phyloP scores from a whole-genome alignment of 1,140 invertebrate species.

The Paralvinella palmiformis region DNA sequence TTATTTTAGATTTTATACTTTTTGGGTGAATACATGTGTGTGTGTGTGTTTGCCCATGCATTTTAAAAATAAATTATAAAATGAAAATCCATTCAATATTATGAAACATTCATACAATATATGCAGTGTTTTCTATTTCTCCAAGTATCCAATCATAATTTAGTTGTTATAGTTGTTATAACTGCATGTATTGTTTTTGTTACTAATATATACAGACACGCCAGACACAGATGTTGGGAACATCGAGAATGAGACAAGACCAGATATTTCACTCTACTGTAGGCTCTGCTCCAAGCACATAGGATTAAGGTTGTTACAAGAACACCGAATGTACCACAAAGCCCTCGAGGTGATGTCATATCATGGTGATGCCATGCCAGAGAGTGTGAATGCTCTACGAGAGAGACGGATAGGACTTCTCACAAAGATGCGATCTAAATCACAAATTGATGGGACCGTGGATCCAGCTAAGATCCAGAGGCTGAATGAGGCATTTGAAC shows the following conservation, averaged over 20 bases:
- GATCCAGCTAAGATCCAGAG: slow-evolving; percentile 30
- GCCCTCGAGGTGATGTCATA: slow-evolving; percentile 31
- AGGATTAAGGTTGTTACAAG: slow-evolving; percentile 26
- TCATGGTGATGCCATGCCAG: slow-evolving; percentile 22
- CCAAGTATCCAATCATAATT: too few species aligned
- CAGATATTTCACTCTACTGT: slow-evolving; percentile 41
- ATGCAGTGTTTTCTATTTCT: too few species aligned
- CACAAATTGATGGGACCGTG: slow-evolving; percentile 17
- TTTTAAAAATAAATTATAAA: too few species aligned
- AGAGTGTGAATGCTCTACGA: slow-evolving; percentile 24
- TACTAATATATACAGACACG: background rate
- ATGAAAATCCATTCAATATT: too few species aligned
- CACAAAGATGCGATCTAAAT: slow-evolving; percentile 26
- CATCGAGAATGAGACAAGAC: slow-evolving; percentile 7
- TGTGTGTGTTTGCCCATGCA: too few species aligned
- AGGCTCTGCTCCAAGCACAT: slow-evolving; percentile 34
- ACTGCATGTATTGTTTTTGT: too few species aligned
- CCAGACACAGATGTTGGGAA: background rate
- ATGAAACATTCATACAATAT: too few species aligned
- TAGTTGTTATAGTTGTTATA: too few species aligned
- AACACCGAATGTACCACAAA: slow-evolving; percentile 37
- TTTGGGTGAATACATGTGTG: too few species aligned
- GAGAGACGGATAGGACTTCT: slow-evolving; percentile 32
- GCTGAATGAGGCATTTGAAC: slow-evolving; percentile 44
- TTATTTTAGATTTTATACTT: too few species aligned